Evolutionary conservation across 2,113 vertebrate species (phyloP).

Genomic region (Chaenogobius annularis): DNA sequence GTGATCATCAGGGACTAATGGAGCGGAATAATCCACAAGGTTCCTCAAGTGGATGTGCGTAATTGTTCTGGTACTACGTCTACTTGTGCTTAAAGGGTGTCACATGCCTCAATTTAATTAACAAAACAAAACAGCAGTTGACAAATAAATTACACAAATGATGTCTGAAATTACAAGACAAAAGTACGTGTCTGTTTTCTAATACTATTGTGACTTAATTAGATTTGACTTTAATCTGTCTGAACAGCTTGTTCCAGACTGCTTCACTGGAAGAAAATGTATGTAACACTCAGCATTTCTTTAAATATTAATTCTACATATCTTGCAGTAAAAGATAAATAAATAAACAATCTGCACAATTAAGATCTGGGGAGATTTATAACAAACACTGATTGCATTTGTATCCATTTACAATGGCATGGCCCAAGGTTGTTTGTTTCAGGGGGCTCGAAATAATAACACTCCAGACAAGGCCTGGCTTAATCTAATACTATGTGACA

Average conservation of each 20-base stretch:
- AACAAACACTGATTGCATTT: conserved; percentile 5
- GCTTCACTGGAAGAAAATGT: conserved; percentile 6
- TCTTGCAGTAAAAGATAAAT: conserved; percentile 1
- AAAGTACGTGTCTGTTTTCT: conserved; percentile 56
- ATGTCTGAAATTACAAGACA: conserved; percentile 60
- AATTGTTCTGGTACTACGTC: conserved; percentile 6
- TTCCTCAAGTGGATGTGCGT: conserved; percentile 18
- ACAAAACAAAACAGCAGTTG: conserved; percentile 50
- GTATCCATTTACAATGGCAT: conserved; percentile 3
- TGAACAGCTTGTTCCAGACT: conserved; percentile 32
- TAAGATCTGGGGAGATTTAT: conserved; percentile 8
- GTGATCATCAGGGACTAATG: conserved; percentile 53
- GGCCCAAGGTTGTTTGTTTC: conserved; percentile 5
- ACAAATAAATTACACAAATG: conserved; percentile 55
- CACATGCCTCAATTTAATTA: conserved; percentile 51
- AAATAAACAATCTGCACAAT: neutral
- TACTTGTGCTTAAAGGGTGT: conserved; percentile 45
- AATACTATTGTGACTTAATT: conserved; percentile 60
- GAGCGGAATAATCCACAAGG: conserved; percentile 40
- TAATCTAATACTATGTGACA: neutral
- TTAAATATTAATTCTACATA: conserved; percentile 16
- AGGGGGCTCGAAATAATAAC: conserved; percentile 14
- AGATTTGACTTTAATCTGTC: conserved; percentile 49
- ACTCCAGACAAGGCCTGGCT: conserved; percentile 3
- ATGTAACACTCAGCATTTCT: neutral